Percentiles rank a stretch among this genome's conserved stretches.
These are phyloP conservation scores for Fregata magnificens DNA, from an alignment of 2,113 vertebrate species.

Conservation along the genomic window DNA sequence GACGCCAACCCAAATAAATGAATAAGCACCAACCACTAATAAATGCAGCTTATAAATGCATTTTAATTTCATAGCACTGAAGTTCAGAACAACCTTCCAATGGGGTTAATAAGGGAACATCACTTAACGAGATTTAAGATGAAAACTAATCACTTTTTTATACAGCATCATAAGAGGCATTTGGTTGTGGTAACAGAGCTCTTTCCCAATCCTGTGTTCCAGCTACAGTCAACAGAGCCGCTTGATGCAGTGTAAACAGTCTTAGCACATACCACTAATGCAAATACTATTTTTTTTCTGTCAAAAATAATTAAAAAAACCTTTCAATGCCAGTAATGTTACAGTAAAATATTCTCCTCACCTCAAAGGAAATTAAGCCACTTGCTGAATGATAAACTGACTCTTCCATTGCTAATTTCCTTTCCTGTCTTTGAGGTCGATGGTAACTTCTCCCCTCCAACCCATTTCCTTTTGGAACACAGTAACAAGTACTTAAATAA, in stretches of 20 bases:
- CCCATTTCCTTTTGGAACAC: not conserved
- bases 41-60: not conserved
- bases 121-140: not conserved
- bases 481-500: not conserved
- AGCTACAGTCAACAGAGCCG: not conserved
- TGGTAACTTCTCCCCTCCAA: not conserved
- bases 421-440: not conserved
- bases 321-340: not conserved
- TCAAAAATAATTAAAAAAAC: not conserved
- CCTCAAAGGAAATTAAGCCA: not conserved
- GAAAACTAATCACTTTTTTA: not conserved
- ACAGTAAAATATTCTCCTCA: not conserved
- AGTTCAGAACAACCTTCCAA: not conserved
- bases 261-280: not conserved
- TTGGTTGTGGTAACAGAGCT: not conserved
- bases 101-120: not conserved
- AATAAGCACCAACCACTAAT: not conserved
- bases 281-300: not conserved
- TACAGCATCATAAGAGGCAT: not conserved
- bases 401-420: not conserved
- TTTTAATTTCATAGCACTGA: not conserved
- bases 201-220: not conserved
- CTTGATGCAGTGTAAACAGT: not conserved
- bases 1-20: not conserved
- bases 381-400: not conserved